These are phyloP conservation scores for Chloroceryle amazona DNA, from an alignment of 2,797 vertebrate species.

Conservation along the genomic window DNA sequence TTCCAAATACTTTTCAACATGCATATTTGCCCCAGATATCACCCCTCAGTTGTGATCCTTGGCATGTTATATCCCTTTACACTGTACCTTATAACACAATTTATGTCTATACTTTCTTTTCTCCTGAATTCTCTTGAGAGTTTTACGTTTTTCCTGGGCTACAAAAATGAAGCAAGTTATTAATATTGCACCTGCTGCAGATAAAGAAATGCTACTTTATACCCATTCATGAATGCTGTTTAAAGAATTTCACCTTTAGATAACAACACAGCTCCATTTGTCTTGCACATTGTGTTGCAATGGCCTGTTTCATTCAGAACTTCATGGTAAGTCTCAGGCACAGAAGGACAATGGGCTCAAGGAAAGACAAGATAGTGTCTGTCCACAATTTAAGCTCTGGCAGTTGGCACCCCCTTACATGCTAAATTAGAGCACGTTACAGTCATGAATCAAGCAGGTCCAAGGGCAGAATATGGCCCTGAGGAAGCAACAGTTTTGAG, in stretches of 20 bases:
- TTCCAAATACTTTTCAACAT: neutral
- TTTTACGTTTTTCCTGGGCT: neutral
- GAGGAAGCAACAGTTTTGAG: neutral
- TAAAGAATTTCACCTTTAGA: neutral
- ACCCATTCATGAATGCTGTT: neutral
- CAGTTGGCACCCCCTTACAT: neutral
- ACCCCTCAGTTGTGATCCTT: neutral
- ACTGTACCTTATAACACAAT: neutral
- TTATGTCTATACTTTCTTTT: neutral
- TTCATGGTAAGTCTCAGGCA: neutral
- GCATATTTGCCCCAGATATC: neutral
- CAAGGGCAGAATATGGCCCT: neutral
- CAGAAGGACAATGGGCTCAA: neutral
- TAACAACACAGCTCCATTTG: neutral
- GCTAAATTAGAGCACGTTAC: constrained; percentile 25
- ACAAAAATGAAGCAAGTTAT: neutral
- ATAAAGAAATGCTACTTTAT: neutral
- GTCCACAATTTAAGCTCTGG: neutral
- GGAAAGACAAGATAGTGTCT: neutral
- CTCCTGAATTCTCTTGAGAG: neutral
- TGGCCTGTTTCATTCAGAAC: neutral
- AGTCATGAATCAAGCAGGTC: neutral
- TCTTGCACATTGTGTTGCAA: neutral
- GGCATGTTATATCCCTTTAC: neutral
- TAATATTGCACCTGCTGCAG: neutral